phyloP scores from a whole-genome alignment of 2,888 invertebrate genomes.

The Drosophila pegasa region DNA sequence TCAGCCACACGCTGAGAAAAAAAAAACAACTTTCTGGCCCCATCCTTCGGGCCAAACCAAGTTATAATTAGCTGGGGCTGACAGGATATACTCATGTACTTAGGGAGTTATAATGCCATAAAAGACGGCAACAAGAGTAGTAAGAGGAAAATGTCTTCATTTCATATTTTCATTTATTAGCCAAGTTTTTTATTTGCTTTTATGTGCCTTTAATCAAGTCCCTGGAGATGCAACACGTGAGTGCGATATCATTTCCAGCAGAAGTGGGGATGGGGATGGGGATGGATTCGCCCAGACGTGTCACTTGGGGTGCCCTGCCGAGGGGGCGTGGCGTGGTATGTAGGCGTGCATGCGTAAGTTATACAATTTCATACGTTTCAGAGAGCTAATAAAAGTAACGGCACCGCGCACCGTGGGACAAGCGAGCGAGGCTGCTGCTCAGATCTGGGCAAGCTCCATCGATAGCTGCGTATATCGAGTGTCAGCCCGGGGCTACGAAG shows the following conservation, averaged over 20 bases:
- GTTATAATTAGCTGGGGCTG: constrained; percentile 67
- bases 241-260: constrained; percentile 51
- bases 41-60: not conserved
- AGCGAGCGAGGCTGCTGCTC: constrained; percentile 2
- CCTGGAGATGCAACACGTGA: constrained; percentile 83
- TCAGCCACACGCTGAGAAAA: constrained; percentile 57
- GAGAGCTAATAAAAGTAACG: constrained; percentile 66
- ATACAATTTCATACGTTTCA: constrained; percentile 70
- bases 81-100: constrained; percentile 23
- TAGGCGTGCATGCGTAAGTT: constrained; percentile 60
- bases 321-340: constrained; percentile 20
- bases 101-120: constrained; percentile 45
- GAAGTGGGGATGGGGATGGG: constrained; percentile 50
- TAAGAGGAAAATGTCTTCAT: constrained; percentile 23
- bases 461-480: constrained; percentile 6
- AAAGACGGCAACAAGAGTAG: constrained; percentile 19
- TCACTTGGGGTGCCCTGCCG: constrained; percentile 2
- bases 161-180: constrained; percentile 80
- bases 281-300: constrained; percentile 31
- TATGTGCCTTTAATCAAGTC: constrained; percentile 82
- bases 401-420: constrained; percentile 50
- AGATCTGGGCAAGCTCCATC: constrained; percentile 27
- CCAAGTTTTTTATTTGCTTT: constrained; percentile 76
- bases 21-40: constrained; percentile 22
- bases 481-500: not conserved